Base-by-base conservation (phyloP, 2,888 invertebrate genomes). In the Lasioglossum villosulum region DNA sequence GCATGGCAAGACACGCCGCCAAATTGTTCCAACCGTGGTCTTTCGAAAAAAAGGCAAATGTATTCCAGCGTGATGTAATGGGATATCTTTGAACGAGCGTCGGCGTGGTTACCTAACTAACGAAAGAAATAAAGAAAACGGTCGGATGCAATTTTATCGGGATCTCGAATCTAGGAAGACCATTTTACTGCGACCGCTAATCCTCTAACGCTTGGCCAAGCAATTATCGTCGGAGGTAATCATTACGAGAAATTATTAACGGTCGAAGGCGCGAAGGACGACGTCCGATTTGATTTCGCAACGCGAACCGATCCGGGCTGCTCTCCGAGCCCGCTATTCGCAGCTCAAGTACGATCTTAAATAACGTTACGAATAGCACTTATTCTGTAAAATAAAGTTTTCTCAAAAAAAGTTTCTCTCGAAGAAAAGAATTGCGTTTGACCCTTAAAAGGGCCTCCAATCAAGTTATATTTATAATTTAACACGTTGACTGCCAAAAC, bases 301-400 rank as follows among this genome's bases (percentile, higher is more conserved):
- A 48, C 82, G 70, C 42, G 70, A 73, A 74, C 34, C 77, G 76
- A 82, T 42, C 14, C 70, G 72, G 34, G 10, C n/a, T 52, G 34
- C 68, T 66, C 34, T 82, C 74, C 27, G 10, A 14, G 30, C 27
- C 16, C 48, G 74, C 74, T 70, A 70, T 82, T 82, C 77, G 23
- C 82, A 70, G 77, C 74, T 82, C 82, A 48, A 72, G 68, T 77
- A 73, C 77, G 37, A 84, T 84, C 83, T 82, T 48, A 77, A 83
- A 83, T 68, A n/a, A 73, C 42, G 74, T 70, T 56, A 39, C 2
- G 27, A 68, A n/a, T 42, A 76, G 73, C 76, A 70, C 74, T 73
- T 70, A 59, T 23, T 73, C 16, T 5, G 30, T 30, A 6, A 56
- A 56, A 52, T 30, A 10, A 81, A 82, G 12, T 10, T 39, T 30